Evolutionary conservation across 2,888 invertebrate species (phyloP).

Genomic region (Nephrotoma appendiculata): DNA sequence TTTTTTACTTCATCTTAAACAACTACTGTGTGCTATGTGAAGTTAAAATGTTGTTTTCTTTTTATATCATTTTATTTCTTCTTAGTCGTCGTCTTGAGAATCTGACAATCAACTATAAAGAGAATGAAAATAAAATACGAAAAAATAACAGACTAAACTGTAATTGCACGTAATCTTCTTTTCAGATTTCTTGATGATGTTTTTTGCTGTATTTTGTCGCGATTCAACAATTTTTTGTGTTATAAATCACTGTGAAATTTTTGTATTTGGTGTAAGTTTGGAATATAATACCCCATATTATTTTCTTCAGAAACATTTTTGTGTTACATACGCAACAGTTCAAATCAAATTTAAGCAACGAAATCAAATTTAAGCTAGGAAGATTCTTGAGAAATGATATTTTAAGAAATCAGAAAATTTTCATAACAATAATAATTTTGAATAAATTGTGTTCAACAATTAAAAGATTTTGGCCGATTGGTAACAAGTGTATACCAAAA

Average conservation of each 20-base stretch:
- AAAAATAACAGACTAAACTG: neutral
- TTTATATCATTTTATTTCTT: neutral
- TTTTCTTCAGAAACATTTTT: no score
- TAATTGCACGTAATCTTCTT: slow-evolving; percentile 2
- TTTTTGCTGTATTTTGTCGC: neutral
- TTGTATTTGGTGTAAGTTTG: neutral
- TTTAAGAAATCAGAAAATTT: no score
- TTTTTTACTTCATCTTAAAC: neutral
- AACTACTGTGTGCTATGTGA: neutral
- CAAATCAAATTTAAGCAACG: no score
- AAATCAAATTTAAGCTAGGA: no score
- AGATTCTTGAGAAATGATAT: no score
- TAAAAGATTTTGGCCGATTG: no score
- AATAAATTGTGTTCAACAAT: no score
- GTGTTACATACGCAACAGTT: no score
- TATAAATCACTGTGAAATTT: neutral
- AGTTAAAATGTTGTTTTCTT: neutral
- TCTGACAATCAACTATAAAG: neutral
- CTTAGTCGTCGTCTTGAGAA: neutral
- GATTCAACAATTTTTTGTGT: neutral
- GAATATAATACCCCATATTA: no score
- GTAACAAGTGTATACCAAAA: no score
- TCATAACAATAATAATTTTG: no score
- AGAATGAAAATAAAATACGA: neutral
- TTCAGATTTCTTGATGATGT: neutral